Evolutionary conservation across 1,140 invertebrate species (phyloP), one percentile per base, ranked within the genome.

Genomic region (Berghia stephanieae): DNA sequence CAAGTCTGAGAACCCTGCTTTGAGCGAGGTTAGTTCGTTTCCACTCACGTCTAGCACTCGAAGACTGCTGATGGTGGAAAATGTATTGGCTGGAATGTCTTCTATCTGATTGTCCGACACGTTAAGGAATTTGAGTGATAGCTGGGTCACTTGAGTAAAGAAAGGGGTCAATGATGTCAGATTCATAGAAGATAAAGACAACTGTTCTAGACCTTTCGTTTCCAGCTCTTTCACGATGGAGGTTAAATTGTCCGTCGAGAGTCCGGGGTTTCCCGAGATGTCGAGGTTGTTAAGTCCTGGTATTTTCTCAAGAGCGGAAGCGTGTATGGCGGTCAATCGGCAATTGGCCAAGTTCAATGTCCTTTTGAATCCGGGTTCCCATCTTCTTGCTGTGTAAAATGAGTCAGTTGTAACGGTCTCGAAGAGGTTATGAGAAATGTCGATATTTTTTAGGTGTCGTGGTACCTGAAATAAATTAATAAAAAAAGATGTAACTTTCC

Each of bases 341-440:
- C 86, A 87, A 49, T 81, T 42, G 10, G 84, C 83, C 42, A 88
- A 66, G 52, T 84, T 85, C 10, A 87, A 46, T 3, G 75, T 49
- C 21, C 81, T 77, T 27, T 70, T 66, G 27, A 80, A 52, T 2
- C 44, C n/a, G 31, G 74, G 72, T n/a, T 77, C 57, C 86, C 86
- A 88, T 38, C 44, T 67, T 24, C 66, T 63, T 0, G 82, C 72
- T 38, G 78, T 77, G 57, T 83, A 80, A 76, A 88, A 86, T 18
- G 83, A 76, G n/a, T 83, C 77, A 0, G 49, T 13, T 0, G 74
- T 43, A 42, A 86, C 66, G 31, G 78, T 55, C 10, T 63, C 34
- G 75, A 86, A 81, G 55, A 79, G 75, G 77, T 87, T 87, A 49
- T 82, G 63, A 31, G 83, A 84, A 1, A 85, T 70, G 69, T 87